Conservation (phyloP, 2,797 vertebrate species). For the Pipistrellus kuhlii region DNA sequence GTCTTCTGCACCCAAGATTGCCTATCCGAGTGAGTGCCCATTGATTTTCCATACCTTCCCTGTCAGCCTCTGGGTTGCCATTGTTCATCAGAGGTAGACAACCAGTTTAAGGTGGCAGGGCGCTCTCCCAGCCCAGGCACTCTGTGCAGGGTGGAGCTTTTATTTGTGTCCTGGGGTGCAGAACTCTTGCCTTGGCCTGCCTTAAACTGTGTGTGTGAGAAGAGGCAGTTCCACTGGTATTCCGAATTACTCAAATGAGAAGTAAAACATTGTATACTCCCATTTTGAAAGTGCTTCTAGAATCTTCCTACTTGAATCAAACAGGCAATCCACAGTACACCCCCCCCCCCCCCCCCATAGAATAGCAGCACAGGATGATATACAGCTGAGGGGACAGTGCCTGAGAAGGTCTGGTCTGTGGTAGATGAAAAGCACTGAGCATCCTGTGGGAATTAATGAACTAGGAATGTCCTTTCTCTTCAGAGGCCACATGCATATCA, state of each 20-base stretch:
- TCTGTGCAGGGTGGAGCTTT: not conserved
- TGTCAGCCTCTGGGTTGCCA: not conserved
- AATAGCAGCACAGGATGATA: not conserved
- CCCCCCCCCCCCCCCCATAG: not conserved
- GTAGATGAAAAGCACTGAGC: not conserved
- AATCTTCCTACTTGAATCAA: conserved; percentile 30
- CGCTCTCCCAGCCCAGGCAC: not conserved
- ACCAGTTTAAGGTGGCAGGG: not conserved
- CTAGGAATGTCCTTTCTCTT: not conserved
- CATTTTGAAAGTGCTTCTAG: conserved; percentile 54
- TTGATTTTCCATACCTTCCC: conserved; percentile 53
- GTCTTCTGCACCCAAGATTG: conserved; percentile 40
- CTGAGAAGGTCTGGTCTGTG: not conserved
- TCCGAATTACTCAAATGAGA: conserved; percentile 13
- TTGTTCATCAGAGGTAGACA: not conserved
- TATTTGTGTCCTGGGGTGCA: not conserved
- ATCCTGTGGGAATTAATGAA: not conserved
- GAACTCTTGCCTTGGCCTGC: not conserved
- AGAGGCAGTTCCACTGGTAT: not conserved
- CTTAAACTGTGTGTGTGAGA: not conserved
- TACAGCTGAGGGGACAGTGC: not conserved
- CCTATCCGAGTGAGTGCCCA: conserved; percentile 25
- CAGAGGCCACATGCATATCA: not conserved
- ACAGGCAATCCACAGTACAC: not conserved
- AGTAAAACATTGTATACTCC: not conserved